phyloP scores from a whole-genome alignment of 2,797 vertebrate species.

The Enteromius anoplus region DNA sequence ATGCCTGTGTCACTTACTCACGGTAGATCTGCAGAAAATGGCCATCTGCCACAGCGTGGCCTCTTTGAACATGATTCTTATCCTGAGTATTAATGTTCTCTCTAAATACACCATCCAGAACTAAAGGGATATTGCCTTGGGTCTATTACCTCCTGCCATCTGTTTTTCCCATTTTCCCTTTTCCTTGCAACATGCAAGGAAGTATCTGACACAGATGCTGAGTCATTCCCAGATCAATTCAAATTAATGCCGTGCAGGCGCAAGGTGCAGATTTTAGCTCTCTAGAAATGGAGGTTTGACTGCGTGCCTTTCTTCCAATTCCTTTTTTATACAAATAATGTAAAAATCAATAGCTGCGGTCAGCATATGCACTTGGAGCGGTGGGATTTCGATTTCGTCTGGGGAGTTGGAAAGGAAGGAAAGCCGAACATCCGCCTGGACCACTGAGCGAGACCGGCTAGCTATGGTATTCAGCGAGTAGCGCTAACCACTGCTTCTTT shows the following conservation, averaged over 20 bases:
- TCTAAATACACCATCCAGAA: conserved; percentile 46
- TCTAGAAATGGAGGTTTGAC: conserved; percentile 42
- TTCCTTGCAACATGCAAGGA: conserved; percentile 33
- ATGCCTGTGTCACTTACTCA: conserved; percentile 19
- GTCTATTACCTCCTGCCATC: conserved; percentile 35
- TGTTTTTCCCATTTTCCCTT: conserved; percentile 36
- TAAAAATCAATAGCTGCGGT: conserved; percentile 58
- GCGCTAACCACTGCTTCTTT: conserved; percentile 55
- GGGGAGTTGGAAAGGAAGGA: conserved; percentile 32
- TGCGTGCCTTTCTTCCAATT: conserved; percentile 48
- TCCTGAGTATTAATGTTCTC: conserved; percentile 44
- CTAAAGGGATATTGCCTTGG: conserved; percentile 40
- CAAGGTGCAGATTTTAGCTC: conserved; percentile 35
- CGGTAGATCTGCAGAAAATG: conserved; percentile 42
- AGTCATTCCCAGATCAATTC: conserved; percentile 54
- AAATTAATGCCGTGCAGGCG: conserved; percentile 39
- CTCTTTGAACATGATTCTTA: conserved; percentile 45
- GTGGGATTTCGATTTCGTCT: conserved; percentile 51
- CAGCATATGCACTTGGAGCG: conserved; percentile 50
- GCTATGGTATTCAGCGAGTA: conserved; percentile 39
- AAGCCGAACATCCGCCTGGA: conserved; percentile 26
- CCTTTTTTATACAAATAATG: conserved; percentile 59
- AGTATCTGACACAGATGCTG: conserved; percentile 45
- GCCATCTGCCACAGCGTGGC: conserved; percentile 42
- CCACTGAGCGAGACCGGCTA: conserved; percentile 31